Evolutionary conservation across 1,140 invertebrate genomes (phyloP), one percentile per base, ranked within the genome.

Genomic region (Vollenhovia emeryi): DNA sequence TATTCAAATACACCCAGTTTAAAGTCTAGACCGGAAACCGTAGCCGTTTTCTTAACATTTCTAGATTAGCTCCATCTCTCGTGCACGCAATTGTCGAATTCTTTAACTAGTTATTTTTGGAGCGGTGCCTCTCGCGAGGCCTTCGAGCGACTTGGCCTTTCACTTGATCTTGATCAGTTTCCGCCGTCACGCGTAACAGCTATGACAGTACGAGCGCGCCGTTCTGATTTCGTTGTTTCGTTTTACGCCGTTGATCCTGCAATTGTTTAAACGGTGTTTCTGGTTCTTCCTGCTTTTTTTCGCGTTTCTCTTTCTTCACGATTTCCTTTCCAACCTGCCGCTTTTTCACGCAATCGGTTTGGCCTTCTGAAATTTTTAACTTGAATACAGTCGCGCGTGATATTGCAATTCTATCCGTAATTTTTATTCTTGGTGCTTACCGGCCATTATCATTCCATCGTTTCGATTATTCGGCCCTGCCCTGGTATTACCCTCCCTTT

Each of bases 151-250:
- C 75, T 68, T 80, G 59, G 73, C 79, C 74, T 91, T 90, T 90
- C 59, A 87, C 82, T 91, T 84, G 86, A 89, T 88, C 84, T 89
- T 84, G 85, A 76, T 24, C 85, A 78, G 50, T 55, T 71, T 55
- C 1, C 33, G 18, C 24, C n/a, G 52, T 45, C 40, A 36, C 9
- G 9, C 15, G 27, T n/a, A 45, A 45, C 30, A 13, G 15, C 15
- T 60, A 43, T 15, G 15, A 33, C 5, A 13, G 1, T 9, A 9
- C 7, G 15, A 18, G 21, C 3, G n/a, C 11, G 40, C 33, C 5
- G 62, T 75, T 75, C 21, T 15, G 18, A 43, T 45, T 76, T 43
- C 30, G 1, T 24, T 24, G 6, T 76, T 24, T 78, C 8, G 2
- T 62, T 40, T 75, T 11, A 27, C 36, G 8, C 3, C 4, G 36